Evolutionary conservation across 1,140 invertebrate species (phyloP).

Genomic region (Leptonema lineaticorne): DNA sequence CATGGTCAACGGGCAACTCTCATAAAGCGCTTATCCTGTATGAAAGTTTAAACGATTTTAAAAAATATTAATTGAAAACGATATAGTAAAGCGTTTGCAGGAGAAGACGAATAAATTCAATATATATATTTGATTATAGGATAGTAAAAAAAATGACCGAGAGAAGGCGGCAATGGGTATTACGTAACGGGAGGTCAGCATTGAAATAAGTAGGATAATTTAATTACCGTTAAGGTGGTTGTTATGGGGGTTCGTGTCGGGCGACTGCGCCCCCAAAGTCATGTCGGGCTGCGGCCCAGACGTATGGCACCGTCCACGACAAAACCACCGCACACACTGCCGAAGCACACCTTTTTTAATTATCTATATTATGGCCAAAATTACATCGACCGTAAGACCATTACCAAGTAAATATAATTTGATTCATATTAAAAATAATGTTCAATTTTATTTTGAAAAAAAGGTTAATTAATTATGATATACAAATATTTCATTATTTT

Average conservation of each 20-base stretch:
- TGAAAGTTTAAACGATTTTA: no score
- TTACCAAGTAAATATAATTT: background rate
- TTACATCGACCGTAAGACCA: background rate
- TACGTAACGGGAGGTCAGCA: background rate
- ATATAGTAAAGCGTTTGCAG: no score
- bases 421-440: background rate
- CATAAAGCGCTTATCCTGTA: no score
- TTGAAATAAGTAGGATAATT: no score
- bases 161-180: background rate
- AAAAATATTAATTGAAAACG: no score
- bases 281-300: background rate
- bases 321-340: background rate
- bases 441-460: background rate
- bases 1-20: no score
- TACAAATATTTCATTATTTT: no score
- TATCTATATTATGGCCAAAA: background rate
- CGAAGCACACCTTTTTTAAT: background rate
- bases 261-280: constrained; percentile 23
- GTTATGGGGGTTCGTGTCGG: background rate
- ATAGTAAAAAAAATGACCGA: background rate
- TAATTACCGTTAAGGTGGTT: background rate
- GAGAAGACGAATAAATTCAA: no score
- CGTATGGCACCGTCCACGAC: background rate
- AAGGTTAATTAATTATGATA: no score
- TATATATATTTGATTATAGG: background rate